Base-by-base conservation (phyloP, 2,888 invertebrate species). In the Pterostichus niger region DNA sequence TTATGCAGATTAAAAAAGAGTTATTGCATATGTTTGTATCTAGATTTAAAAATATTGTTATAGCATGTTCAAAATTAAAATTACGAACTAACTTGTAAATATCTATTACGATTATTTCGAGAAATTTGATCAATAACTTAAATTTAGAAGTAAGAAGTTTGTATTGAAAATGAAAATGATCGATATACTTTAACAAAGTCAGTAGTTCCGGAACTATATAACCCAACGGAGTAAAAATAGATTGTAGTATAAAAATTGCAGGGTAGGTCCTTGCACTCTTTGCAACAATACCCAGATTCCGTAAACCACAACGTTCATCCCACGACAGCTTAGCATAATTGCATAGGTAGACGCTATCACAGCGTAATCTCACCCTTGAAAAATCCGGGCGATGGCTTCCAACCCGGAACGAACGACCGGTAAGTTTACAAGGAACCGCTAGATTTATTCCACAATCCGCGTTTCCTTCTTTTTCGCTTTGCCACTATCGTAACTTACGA, bases 371-470 rank as follows among this genome's bases (percentile, higher is more conserved):
- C 13, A 64, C 10, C 35, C 13, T 64, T 64, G 13, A 13, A n/a
- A 33, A 64, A 46, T 71, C 71, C 46, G 46, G 49, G 13, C 54
- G 33, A 64, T 64, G 64, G 64, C 64, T 64, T 64, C 64, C 33
- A 33, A 54, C 49, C 76, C 54, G 52, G 56, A 77, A 61, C 59
- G 59, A 61, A 56, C 78, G 78, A 61, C 17, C 44, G 81, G 71
- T 68, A 81, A 73, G 35, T 68, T 52, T 35, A 73, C 54, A 81
- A 54, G 15, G 73, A 71, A 81, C 81, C 54, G 71, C 49, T 81
- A 81, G 81, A 81, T 81, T 73, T 81, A 81, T 81, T 81, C 81
- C 71, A 56, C 73, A 81, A 81, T 81, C 81, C 81, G 56, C 44
- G 52, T 56, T 80, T 81, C 71, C 81, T 73, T 56, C 71, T 44